A percentile compares a stretch with the other conserved stretches of the same genome.
These are phyloP conservation scores for Acyrthosiphon pisum DNA, from an alignment of 1,140 invertebrate genomes.

Conservation along the genomic window DNA sequence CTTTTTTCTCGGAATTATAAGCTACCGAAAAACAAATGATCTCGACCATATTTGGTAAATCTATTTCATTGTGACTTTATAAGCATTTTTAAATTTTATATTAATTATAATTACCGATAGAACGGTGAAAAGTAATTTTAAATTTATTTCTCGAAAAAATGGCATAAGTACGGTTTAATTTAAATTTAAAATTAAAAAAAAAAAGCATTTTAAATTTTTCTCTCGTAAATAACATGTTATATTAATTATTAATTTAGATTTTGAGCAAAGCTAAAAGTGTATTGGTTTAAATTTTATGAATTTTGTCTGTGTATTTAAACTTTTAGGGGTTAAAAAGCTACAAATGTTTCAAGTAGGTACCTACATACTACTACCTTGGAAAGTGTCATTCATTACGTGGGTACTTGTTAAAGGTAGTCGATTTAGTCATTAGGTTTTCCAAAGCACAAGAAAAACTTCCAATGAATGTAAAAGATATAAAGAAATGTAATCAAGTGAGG, in stretches of 20 bases:
- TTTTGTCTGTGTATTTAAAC: not conserved
- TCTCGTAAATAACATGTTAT: not conserved
- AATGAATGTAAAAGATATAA: not conserved
- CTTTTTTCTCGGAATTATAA: not conserved
- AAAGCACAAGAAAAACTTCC: not conserved
- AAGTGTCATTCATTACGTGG: not conserved
- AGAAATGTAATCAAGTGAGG: not conserved
- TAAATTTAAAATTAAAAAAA: not conserved
- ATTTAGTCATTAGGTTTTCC: no score
- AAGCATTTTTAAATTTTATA: not conserved
- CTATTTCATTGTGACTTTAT: not conserved
- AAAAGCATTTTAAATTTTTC: not conserved
- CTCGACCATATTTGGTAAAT: not conserved
- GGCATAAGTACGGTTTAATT: not conserved
- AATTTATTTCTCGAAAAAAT: not conserved
- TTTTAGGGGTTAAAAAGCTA: not conserved
- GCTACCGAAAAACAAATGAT: not conserved
- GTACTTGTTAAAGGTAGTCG: no score
- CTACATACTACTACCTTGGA: not conserved
- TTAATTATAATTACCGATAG: not conserved
- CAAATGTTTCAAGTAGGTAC: not conserved
- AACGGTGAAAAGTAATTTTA: not conserved
- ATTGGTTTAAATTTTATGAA: not conserved
- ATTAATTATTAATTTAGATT: not conserved
- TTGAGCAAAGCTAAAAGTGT: not conserved